These are phyloP conservation scores for Zaprionus bogoriensis DNA, from an alignment of 2,888 invertebrate species.

Conservation along the genomic window DNA sequence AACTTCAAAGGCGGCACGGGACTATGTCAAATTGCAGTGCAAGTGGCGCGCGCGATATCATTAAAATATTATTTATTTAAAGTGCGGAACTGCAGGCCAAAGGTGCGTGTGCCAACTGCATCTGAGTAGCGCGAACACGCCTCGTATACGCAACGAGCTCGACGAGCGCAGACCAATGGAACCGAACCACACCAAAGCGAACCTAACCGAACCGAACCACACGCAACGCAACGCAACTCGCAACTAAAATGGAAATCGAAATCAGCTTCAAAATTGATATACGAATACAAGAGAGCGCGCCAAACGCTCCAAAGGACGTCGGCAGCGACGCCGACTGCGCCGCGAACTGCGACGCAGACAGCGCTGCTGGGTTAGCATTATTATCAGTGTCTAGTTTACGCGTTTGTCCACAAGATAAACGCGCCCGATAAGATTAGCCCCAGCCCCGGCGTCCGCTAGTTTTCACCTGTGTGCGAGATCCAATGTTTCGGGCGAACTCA, in stretches of 20 bases:
- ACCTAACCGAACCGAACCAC: constrained; percentile 55
- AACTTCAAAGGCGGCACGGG: not conserved
- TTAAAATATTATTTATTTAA: constrained; percentile 1
- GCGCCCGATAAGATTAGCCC: constrained; percentile 43
- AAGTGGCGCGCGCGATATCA: not conserved
- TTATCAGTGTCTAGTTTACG: constrained; percentile 30
- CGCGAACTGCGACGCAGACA: constrained; percentile 8
- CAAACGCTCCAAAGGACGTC: constrained; percentile 43
- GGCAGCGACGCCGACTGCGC: constrained; percentile 14
- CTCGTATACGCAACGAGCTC: constrained; percentile 32
- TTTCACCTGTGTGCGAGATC: not conserved
- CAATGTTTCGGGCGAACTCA: not conserved
- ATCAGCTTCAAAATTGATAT: not conserved
- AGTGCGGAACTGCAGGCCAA: not conserved
- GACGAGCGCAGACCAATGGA: too few species aligned
- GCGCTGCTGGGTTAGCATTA: constrained; percentile 5
- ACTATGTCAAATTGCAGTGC: constrained; percentile 1
- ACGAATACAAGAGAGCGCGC: constrained; percentile 17
- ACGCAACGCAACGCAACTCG: constrained; percentile 64
- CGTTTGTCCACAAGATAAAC: constrained; percentile 32
- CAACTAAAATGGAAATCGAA: constrained; percentile 54
- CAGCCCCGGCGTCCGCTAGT: not conserved
- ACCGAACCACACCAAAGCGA: not conserved
- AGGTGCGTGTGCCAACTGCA: constrained; percentile 1
- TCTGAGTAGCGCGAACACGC: not conserved